A percentile compares a stretch with the other conserved stretches of the same genome.
These are phyloP conservation scores for Sardinella longiceps DNA, from an alignment of 2,797 vertebrate genomes.

Conservation along the genomic window DNA sequence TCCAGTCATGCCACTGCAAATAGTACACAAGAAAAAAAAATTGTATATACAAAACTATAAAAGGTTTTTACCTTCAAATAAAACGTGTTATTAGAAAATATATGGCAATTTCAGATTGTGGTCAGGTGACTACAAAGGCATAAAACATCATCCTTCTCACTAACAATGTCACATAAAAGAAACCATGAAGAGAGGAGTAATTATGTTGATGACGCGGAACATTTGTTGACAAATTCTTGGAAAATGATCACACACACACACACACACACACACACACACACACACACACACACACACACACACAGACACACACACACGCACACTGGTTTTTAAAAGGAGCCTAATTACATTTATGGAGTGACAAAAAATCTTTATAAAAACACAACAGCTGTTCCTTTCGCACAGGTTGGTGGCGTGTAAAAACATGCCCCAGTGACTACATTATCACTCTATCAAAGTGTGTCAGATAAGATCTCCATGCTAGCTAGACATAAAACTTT, in stretches of 20 bases:
- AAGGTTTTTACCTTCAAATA: slow-evolving; percentile 57
- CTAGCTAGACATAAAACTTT: slow-evolving; percentile 1
- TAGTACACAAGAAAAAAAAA: slow-evolving; percentile 60
- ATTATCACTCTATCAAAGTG: neutral
- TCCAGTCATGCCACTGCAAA: slow-evolving; percentile 66
- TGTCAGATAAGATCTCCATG: neutral
- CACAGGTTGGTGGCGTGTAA: neutral
- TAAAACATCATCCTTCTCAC: slow-evolving; percentile 49
- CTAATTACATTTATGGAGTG: slow-evolving; percentile 14
- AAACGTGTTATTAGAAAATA: slow-evolving; percentile 57
- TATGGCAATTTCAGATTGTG: slow-evolving; percentile 43
- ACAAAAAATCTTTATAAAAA: slow-evolving; percentile 21
- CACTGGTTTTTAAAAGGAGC: slow-evolving; percentile 18
- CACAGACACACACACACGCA: neutral
- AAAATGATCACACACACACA: neutral
- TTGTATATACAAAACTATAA: slow-evolving; percentile 68
- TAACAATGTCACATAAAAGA: slow-evolving; percentile 25
- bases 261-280: neutral
- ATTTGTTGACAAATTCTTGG: slow-evolving; percentile 4
- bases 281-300: too few species aligned
- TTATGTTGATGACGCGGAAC: neutral
- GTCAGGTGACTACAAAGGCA: slow-evolving; percentile 64
- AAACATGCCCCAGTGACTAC: neutral
- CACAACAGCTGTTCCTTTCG: slow-evolving; percentile 17
- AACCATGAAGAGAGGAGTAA: neutral